Evolutionary conservation across 2,113 vertebrate species (phyloP), one percentile per base, ranked within the genome.

Genomic region (Ammospiza caudacuta): DNA sequence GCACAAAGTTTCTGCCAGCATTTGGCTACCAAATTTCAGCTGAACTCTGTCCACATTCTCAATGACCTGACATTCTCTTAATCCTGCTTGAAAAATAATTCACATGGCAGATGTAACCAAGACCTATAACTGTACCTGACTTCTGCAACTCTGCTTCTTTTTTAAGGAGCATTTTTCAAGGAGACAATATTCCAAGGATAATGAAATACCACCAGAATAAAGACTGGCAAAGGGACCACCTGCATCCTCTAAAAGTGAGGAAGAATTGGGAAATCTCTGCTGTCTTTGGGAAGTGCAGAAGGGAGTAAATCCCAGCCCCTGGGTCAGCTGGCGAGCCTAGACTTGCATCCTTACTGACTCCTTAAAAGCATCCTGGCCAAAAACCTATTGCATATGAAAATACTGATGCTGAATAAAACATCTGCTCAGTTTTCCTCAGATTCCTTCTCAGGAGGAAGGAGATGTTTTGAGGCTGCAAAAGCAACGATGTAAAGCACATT

Each of bases 21-120:
- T 68, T 77, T 15, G 29, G 33, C 84, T 92, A 44, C 43, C 70
- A 67, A 78, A 54, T 28, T 78, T 64, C 72, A 94, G 58, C n/a
- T 96, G 68, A 95, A 92, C 64, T 49, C 74, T 85, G 24, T 69
- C 70, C 33, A 62, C 19, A 14, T 59, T 44, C 37, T 90, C 37
- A 54, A 23, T 75, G 92, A 89, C 72, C 78, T 58, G 55, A 58
- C 13, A n/a, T 58, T 58, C 31, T n/a, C 96, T 95, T 87, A 89
- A 85, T 61, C 25, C n/a, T 85, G 49, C 44, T 84, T 88, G 75
- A 67, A 94, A 95, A 97, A 74, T 46, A 72, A 80, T 92, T 94
- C 64, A 63, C n/a, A 39, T 73, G 54, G 35, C 35, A 93, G 43
- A 47, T 69, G 37, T 33, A 77, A 87, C 25, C 51, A 77, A 90